Evolutionary conservation across 2,113 vertebrate genomes (phyloP).

Genomic region (human): GRCh38 chr18:22202501-22203000

Average conservation of each 20-base stretch:
- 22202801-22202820: not conserved
- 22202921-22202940: not conserved
- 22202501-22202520: not conserved
- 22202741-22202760: not conserved
- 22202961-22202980: not conserved
- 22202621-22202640: not conserved
- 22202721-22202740: not conserved
- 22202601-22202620: not conserved
- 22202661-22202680: not conserved
- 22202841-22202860: not conserved
- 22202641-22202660: not conserved
- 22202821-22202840: not conserved
- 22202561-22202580: not conserved
- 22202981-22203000: not conserved
- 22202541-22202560: not conserved
- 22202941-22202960: not conserved
- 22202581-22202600: not conserved
- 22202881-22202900: not conserved
- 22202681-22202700: not conserved
- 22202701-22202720: not conserved
- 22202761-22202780: not conserved
- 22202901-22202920: not conserved
- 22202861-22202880: not conserved
- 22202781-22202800: not conserved
- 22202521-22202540: not conserved